These are phyloP conservation scores for Monochamus alternatus DNA, from an alignment of 2,888 invertebrate genomes.

Conservation along the genomic window DNA sequence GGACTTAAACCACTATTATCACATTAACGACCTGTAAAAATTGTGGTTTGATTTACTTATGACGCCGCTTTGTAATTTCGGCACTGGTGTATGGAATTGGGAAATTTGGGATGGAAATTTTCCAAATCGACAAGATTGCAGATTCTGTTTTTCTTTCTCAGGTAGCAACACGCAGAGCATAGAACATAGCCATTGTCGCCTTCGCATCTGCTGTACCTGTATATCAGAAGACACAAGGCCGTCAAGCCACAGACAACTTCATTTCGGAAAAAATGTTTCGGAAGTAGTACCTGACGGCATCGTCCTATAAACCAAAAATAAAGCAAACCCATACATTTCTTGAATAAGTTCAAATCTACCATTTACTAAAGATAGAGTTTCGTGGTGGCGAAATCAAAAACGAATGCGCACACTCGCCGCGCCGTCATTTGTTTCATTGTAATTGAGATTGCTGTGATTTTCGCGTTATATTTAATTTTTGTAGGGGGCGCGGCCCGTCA, in stretches of 20 bases:
- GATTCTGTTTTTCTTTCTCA: slow-evolving; percentile 51
- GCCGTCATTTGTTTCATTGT: slow-evolving; percentile 45
- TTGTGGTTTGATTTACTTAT: too few relatives aligned
- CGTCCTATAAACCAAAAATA: slow-evolving; percentile 54
- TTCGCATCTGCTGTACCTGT: slow-evolving; percentile 70
- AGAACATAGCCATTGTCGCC: slow-evolving; percentile 71
- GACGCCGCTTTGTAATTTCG: too few relatives aligned
- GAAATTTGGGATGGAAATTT: not conserved
- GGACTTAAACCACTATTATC: too few relatives aligned
- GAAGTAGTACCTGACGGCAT: slow-evolving; percentile 54
- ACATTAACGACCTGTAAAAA: too few relatives aligned
- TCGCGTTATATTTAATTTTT: slow-evolving; percentile 49
- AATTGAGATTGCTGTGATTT: slow-evolving; percentile 59
- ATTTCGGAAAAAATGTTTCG: slow-evolving; percentile 35
- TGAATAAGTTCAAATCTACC: slow-evolving; percentile 36
- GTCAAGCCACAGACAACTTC: slow-evolving; percentile 43
- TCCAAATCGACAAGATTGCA: not conserved
- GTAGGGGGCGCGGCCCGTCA: slow-evolving; percentile 24
- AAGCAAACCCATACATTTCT: slow-evolving; percentile 34
- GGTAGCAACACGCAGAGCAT: slow-evolving; percentile 68
- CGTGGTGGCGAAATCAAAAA: slow-evolving; percentile 24
- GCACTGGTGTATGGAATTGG: too few relatives aligned
- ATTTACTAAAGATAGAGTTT: slow-evolving; percentile 12
- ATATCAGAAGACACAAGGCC: slow-evolving; percentile 50
- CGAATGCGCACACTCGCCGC: slow-evolving; percentile 35